phyloP scores from a whole-genome alignment of 2,113 vertebrate species.

The Struthio camelus region DNA sequence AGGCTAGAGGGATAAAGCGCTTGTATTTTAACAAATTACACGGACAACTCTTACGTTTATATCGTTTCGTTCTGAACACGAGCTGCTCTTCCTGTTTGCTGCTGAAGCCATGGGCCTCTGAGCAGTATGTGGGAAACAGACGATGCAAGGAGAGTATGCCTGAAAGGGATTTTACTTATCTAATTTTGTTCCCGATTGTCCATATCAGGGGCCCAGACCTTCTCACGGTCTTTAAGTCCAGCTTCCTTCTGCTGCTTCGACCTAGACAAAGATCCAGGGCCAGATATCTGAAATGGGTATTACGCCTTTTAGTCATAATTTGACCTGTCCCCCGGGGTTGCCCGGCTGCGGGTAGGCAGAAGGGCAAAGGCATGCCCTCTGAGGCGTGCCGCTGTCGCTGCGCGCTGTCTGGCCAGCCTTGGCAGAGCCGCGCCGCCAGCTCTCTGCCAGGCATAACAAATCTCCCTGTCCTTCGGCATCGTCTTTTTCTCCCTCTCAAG shows the following conservation, averaged over 20 bases:
- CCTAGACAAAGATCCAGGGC: accelerated
- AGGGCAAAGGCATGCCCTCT: background rate
- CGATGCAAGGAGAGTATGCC: background rate
- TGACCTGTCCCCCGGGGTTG: accelerated
- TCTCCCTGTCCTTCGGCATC: background rate
- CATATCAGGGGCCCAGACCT: background rate
- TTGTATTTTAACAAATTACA: background rate
- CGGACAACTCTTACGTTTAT: accelerated
- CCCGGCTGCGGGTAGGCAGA: accelerated
- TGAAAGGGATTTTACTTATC: background rate
- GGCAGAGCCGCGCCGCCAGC: background rate
- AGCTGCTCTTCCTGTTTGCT: background rate
- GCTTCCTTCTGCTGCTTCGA: background rate
- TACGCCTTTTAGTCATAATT: background rate
- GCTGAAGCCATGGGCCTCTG: background rate
- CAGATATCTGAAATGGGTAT: background rate
- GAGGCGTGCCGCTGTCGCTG: accelerated
- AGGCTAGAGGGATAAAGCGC: background rate
- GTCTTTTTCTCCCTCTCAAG: background rate
- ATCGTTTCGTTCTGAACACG: background rate
- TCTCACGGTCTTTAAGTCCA: background rate
- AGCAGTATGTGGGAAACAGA: background rate
- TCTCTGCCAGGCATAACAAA: background rate
- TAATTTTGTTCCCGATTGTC: background rate
- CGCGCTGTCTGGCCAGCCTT: background rate